Conservation (phyloP, 2,113 vertebrate species). For the Mobula birostris region DNA sequence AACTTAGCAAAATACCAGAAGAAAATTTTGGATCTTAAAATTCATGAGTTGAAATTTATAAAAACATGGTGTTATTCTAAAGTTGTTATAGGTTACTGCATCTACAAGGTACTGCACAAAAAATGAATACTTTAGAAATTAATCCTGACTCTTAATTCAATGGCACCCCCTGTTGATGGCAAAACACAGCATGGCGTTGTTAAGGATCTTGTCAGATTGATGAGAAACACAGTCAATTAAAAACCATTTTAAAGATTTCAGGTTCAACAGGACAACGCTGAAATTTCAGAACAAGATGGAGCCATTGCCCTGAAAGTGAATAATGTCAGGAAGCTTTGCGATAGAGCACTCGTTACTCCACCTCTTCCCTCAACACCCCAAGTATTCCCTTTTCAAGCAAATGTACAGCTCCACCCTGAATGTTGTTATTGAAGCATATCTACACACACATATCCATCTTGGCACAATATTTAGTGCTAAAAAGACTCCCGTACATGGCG, state of each 20-base stretch:
- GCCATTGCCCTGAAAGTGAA: neutral
- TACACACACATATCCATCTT: neutral
- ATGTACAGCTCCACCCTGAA: too few species aligned
- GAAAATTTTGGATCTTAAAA: neutral
- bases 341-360: neutral
- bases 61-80: neutral
- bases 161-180: neutral
- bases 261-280: neutral
- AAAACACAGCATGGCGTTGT: neutral
- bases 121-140: neutral
- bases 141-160: neutral
- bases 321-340: neutral
- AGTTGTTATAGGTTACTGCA: neutral
- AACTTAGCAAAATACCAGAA: neutral
- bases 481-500: neutral
- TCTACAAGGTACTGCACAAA: neutral
- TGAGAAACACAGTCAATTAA: neutral
- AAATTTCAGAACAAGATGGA: neutral
- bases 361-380: too few species aligned
- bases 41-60: neutral
- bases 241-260: neutral
- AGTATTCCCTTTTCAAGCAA: too few species aligned
- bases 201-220: too few species aligned
- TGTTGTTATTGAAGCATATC: neutral
- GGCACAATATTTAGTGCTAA: neutral